phyloP scores from a whole-genome alignment of 2,888 invertebrate genomes.

The Zelleria hepariella region DNA sequence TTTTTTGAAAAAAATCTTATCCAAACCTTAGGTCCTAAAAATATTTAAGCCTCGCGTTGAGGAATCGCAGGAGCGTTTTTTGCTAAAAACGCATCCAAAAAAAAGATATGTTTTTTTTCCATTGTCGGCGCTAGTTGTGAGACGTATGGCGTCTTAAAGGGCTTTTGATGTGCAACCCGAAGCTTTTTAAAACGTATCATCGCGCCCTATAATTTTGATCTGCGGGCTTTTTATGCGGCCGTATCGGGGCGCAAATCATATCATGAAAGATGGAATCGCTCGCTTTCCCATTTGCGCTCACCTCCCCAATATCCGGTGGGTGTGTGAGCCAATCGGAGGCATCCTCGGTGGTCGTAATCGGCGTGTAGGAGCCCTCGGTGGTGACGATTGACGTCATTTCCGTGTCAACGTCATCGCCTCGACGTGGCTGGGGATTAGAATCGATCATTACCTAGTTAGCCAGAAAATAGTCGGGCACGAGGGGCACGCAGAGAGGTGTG shows the following conservation, averaged over 20 bases:
- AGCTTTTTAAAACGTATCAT: background rate
- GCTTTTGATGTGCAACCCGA: background rate
- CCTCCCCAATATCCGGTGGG: conserved; percentile 41
- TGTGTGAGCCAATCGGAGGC: conserved; percentile 56
- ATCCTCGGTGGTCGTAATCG: conserved; percentile 55
- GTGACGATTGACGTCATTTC: conserved; percentile 35
- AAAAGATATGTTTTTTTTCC: too few species aligned
- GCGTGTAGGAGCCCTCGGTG: conserved; percentile 45
- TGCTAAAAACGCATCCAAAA: too few species aligned
- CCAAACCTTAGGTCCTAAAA: too few species aligned
- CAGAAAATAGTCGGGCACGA: background rate
- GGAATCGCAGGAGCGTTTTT: too few species aligned
- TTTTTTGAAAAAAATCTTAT: too few species aligned
- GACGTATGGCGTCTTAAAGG: background rate
- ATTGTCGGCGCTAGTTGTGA: too few species aligned
- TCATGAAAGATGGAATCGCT: background rate
- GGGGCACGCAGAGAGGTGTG: too few species aligned
- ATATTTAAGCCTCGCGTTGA: too few species aligned
- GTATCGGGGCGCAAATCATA: background rate
- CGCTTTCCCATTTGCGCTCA: conserved; percentile 21
- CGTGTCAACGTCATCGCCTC: conserved; percentile 32
- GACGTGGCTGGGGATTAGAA: conserved; percentile 31
- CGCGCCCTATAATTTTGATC: background rate
- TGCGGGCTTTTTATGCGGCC: background rate
- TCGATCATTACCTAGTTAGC: background rate